Percentiles rank a stretch among this genome's conserved stretches.
These are phyloP conservation scores for Troides oblongomaculatus DNA, from an alignment of 2,888 invertebrate genomes.

Conservation along the genomic window DNA sequence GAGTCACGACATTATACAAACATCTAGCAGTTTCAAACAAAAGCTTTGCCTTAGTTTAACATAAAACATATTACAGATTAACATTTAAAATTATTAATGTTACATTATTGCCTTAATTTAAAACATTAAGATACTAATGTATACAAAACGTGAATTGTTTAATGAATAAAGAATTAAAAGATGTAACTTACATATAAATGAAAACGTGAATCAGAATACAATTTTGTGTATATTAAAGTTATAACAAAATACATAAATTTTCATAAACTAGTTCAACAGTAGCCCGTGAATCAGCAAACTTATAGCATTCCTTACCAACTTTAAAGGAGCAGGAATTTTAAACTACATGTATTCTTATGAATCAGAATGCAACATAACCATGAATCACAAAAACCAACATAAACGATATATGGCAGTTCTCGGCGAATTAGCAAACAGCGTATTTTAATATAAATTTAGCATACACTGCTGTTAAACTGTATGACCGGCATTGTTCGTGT, in stretches of 20 bases:
- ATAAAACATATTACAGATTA: background rate
- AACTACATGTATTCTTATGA: constrained; percentile 27
- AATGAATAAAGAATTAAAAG: no score
- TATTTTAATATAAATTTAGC: constrained; percentile 30
- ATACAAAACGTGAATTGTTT: no score
- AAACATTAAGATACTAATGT: no score
- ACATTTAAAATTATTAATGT: no score
- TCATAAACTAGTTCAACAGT: constrained; percentile 18
- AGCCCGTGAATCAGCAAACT: constrained; percentile 8
- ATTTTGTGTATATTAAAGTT: constrained; percentile 1
- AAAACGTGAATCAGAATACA: no score
- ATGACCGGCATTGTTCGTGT: constrained; percentile 8
- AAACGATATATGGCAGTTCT: constrained; percentile 23
- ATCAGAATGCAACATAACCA: constrained; percentile 42
- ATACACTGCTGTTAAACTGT: constrained; percentile 36
- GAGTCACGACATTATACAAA: background rate
- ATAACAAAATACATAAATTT: constrained; percentile 17
- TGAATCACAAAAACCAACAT: constrained; percentile 34
- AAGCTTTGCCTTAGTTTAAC: background rate
- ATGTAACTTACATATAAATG: no score
- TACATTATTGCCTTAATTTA: no score
- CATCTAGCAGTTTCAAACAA: constrained; percentile 1
- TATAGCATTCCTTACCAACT: constrained; percentile 18
- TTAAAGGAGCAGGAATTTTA: constrained; percentile 22
- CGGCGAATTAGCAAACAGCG: constrained; percentile 28